These are phyloP conservation scores for Stratiolaelaps scimitus DNA, from an alignment of 1,140 invertebrate genomes.

Conservation along the genomic window DNA sequence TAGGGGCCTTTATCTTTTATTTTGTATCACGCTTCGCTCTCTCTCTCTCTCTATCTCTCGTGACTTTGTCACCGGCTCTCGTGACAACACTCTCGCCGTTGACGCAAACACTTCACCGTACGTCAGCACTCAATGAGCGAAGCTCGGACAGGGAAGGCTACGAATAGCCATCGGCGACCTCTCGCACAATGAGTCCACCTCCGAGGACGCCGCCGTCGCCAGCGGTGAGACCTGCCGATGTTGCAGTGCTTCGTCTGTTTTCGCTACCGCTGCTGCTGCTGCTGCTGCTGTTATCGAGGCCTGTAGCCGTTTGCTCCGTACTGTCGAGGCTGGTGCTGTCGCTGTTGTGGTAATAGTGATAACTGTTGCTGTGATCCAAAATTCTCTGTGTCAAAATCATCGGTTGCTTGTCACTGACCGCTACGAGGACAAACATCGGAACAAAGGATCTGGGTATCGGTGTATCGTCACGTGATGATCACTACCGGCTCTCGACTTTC, in stretches of 20 bases:
- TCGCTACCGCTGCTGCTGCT: neutral
- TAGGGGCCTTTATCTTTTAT: neutral
- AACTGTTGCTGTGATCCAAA: no score
- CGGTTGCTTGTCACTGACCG: no score
- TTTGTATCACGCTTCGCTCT: neutral
- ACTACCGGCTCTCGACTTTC: no score
- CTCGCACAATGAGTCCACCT: neutral
- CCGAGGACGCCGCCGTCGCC: no score
- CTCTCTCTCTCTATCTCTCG: neutral
- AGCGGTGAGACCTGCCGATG: no score
- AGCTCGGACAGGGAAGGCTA: neutral
- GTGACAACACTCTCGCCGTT: neutral
- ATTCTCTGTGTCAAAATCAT: no score
- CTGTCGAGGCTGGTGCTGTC: neutral
- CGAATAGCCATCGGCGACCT: conserved; percentile 18
- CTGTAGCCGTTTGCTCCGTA: neutral
- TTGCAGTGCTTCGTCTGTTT: neutral
- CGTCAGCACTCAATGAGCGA: no score
- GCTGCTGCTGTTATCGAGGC: neutral
- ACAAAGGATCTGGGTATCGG: no score
- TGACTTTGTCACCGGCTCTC: neutral
- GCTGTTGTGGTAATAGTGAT: neutral
- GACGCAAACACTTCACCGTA: no score
- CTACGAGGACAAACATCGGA: no score
- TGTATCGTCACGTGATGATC: no score